These are phyloP conservation scores for Salarias fasciatus DNA, from an alignment of 2,797 vertebrate species.

Conservation along the genomic window DNA sequence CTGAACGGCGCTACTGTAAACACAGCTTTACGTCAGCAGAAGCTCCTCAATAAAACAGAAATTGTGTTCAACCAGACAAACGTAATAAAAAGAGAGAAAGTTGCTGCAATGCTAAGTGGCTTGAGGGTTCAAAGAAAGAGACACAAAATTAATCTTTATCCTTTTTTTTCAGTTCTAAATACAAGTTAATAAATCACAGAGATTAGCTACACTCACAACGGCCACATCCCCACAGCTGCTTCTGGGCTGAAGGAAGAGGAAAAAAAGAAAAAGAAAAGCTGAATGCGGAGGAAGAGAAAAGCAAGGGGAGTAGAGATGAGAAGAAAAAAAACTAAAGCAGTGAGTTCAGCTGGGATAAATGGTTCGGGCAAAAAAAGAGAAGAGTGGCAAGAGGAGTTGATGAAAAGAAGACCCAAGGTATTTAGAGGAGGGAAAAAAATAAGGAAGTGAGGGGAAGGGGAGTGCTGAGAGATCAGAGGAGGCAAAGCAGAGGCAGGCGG, in stretches of 20 bases:
- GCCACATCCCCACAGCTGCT: slow-evolving; percentile 47
- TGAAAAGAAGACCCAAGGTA: slow-evolving; percentile 3
- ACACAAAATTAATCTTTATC: slow-evolving; percentile 2
- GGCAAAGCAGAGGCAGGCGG: slow-evolving; percentile 24
- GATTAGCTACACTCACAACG: slow-evolving; percentile 32
- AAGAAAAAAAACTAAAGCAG: slow-evolving; percentile 8
- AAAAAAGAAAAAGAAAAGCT: neutral
- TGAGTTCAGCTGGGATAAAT: slow-evolving; percentile 5
- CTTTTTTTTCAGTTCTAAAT: slow-evolving; percentile 34
- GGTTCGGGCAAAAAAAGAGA: neutral
- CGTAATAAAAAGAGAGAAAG: neutral
- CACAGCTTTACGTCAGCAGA: slow-evolving; percentile 3
- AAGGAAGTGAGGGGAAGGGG: slow-evolving; percentile 14
- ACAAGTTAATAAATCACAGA: slow-evolving; percentile 47
- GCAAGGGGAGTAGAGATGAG: neutral
- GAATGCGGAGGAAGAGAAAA: slow-evolving; percentile 1
- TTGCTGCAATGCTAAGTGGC: too few species aligned
- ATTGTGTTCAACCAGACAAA: slow-evolving; percentile 4
- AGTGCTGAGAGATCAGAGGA: slow-evolving; percentile 25
- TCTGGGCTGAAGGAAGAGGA: slow-evolving; percentile 9
- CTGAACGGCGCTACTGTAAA: slow-evolving; percentile 8
- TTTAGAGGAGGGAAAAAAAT: slow-evolving; percentile 4
- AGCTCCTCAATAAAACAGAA: neutral
- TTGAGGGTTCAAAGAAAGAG: slow-evolving; percentile 3
- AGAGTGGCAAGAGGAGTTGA: slow-evolving; percentile 3